Percentiles rank a stretch among this genome's conserved stretches.
Evolutionary conservation across 2,797 vertebrate genomes (phyloP).

Genomic region (Harpagifer antarcticus): DNA sequence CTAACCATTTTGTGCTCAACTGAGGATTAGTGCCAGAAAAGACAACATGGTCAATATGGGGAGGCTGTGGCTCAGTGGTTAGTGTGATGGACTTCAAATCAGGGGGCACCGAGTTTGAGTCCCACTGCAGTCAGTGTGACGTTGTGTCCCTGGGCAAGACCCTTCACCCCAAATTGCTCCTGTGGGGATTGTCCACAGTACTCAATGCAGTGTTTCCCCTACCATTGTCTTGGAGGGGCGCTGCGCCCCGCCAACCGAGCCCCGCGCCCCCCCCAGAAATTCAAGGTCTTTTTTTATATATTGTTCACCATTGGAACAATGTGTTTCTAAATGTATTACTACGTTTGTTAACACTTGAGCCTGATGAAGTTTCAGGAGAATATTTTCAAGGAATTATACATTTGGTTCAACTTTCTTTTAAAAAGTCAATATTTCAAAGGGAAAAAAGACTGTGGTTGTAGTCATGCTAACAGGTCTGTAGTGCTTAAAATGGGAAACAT

Average conservation of each 20-base stretch:
- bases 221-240: too few species aligned
- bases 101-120: too few species aligned
- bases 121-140: too few species aligned
- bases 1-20: constrained; percentile 40
- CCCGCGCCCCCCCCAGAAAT: too few species aligned
- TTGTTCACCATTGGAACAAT: neutral
- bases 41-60: constrained; percentile 34
- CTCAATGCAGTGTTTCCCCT: too few species aligned
- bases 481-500: neutral
- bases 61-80: too few species aligned
- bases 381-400: neutral
- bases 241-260: too few species aligned
- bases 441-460: neutral
- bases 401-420: neutral
- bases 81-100: too few species aligned
- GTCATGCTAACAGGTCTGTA: neutral
- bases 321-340: neutral
- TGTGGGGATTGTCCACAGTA: too few species aligned
- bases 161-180: too few species aligned
- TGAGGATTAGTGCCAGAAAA: constrained; percentile 22
- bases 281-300: too few species aligned
- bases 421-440: neutral
- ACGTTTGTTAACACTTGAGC: neutral
- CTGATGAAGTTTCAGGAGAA: neutral
- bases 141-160: too few species aligned